Percentiles rank a stretch among this genome's conserved stretches.
These are phyloP conservation scores for Erebia palarica DNA, from an alignment of 2,888 invertebrate species.

Conservation along the genomic window DNA sequence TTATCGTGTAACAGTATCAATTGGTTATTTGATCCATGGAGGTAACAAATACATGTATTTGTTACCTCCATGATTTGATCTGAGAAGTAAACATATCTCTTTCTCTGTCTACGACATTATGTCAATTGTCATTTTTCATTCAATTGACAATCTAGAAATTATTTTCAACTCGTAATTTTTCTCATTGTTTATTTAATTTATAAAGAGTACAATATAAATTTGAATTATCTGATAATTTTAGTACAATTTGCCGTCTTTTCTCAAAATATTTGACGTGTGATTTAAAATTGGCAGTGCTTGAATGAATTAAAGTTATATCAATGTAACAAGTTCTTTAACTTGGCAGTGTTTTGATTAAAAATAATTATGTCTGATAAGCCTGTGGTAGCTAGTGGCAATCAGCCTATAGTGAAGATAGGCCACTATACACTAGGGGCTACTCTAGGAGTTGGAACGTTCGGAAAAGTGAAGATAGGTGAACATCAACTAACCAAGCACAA, in stretches of 20 bases:
- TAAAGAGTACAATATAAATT: not conserved
- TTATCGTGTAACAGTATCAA: too few species aligned
- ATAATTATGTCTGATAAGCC: constrained; percentile 70
- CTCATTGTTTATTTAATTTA: constrained; percentile 27
- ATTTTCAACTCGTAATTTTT: constrained; percentile 23
- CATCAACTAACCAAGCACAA: constrained; percentile 99
- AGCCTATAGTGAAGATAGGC: constrained; percentile 96
- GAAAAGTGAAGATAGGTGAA: constrained; percentile 99
- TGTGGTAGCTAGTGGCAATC: constrained; percentile 69
- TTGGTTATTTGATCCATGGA: too few species aligned
- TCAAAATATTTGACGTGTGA: constrained; percentile 16
- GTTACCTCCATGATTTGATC: too few species aligned
- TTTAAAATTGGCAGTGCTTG: not conserved
- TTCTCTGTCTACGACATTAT: too few species aligned
- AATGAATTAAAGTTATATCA: too few species aligned
- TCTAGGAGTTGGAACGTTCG: constrained; percentile 98
- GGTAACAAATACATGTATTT: too few species aligned
- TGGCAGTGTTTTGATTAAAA: constrained; percentile 22
- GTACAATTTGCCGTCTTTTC: not conserved
- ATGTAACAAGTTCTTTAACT: constrained; percentile 26
- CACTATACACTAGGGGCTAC: constrained; percentile 95
- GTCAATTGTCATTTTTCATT: not conserved
- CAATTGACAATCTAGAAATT: not conserved
- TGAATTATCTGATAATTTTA: not conserved
- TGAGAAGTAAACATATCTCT: too few species aligned